Conservation (phyloP, 2,888 invertebrate species). For the Lithophane semibrunnea region DNA sequence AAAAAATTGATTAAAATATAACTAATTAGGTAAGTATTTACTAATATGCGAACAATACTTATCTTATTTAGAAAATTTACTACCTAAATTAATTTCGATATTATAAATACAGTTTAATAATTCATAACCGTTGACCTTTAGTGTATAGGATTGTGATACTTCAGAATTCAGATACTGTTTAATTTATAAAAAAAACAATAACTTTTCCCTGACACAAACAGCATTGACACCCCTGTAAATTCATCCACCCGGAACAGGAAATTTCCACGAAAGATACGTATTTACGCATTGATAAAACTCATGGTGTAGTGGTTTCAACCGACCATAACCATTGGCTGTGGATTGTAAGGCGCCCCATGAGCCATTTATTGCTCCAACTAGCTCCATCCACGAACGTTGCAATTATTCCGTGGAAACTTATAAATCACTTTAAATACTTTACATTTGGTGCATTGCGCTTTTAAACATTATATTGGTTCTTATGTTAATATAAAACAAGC, state of each 20-base stretch:
- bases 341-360: constrained; percentile 64
- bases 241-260: constrained; percentile 8
- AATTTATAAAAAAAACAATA: background rate
- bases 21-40: too few species aligned
- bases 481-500: constrained; percentile 14
- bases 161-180: background rate
- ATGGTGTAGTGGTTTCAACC: constrained; percentile 43
- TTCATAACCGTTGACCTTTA: background rate
- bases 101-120: background rate
- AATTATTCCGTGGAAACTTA: constrained; percentile 80
- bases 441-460: constrained; percentile 82
- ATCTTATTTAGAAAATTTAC: background rate
- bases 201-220: background rate
- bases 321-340: constrained; percentile 54
- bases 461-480: constrained; percentile 63
- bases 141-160: background rate
- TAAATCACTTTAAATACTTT: constrained; percentile 85
- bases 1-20: background rate
- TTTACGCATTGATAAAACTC: constrained; percentile 51
- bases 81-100: background rate
- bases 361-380: constrained; percentile 77
- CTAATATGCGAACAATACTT: background rate
- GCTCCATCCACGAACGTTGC: constrained; percentile 75
- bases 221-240: constrained; percentile 8
- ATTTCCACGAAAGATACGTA: constrained; percentile 24